phyloP scores from a whole-genome alignment of 2,888 invertebrate genomes.

The Aleiodes testaceus region DNA sequence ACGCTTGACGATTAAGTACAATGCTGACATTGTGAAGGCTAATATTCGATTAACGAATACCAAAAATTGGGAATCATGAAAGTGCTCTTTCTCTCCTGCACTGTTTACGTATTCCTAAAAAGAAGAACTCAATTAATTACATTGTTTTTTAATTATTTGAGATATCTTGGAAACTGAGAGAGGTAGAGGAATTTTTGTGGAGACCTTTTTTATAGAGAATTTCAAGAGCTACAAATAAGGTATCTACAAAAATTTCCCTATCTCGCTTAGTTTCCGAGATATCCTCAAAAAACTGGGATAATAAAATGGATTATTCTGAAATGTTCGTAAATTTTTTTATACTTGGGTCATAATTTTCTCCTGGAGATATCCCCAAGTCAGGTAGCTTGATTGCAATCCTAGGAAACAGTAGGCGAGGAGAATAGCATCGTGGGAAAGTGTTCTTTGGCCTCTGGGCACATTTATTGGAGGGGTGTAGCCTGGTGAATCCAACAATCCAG shows the following conservation, averaged over 20 bases:
- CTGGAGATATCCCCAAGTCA: slow-evolving; percentile 97
- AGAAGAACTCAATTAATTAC: slow-evolving; percentile 24
- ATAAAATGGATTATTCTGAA: too few relatives aligned
- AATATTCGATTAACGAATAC: slow-evolving; percentile 96
- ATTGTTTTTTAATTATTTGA: too few relatives aligned
- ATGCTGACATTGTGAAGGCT: slow-evolving; percentile 84
- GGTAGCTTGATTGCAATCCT: slow-evolving; percentile 91
- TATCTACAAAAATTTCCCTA: too few relatives aligned
- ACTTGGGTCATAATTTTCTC: slow-evolving; percentile 98
- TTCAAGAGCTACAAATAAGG: too few relatives aligned
- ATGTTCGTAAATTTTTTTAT: slow-evolving; percentile 40
- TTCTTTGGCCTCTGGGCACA: slow-evolving; percentile 68
- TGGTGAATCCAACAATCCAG: slow-evolving; percentile 69
- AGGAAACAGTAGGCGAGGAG: slow-evolving; percentile 85
- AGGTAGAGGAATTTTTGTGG: too few relatives aligned
- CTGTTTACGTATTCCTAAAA: slow-evolving; percentile 79
- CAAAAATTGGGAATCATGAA: slow-evolving; percentile 96
- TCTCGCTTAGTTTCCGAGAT: too few relatives aligned
- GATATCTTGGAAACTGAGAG: too few relatives aligned
- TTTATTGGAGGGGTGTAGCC: slow-evolving; percentile 62
- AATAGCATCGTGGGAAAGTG: slow-evolving; percentile 77
- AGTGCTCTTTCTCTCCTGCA: slow-evolving; percentile 79
- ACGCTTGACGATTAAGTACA: slow-evolving; percentile 77
- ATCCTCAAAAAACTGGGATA: too few relatives aligned
- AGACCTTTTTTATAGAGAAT: too few relatives aligned